Conservation (phyloP, 2,888 invertebrate species). For the Dicranocentrus wangi region DNA sequence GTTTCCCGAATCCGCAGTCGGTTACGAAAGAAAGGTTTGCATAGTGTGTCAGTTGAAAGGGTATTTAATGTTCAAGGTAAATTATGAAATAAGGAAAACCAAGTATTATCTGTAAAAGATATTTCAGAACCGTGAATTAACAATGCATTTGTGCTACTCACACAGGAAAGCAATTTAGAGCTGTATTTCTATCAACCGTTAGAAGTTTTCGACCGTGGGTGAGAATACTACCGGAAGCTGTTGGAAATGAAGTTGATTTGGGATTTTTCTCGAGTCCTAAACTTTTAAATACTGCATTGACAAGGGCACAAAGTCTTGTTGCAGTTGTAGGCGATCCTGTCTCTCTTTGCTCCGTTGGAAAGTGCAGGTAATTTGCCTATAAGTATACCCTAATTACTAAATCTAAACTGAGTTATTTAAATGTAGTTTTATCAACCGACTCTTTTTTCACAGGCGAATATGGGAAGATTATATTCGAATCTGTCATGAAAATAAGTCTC, state of each 20-base stretch:
- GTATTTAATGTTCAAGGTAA: constrained; percentile 88
- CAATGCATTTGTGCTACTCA: not conserved
- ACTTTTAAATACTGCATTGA: constrained; percentile 88
- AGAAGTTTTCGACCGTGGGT: constrained; percentile 84
- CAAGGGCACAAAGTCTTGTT: constrained; percentile 86
- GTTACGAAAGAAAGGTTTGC: constrained; percentile 82
- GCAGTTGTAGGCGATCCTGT: constrained; percentile 90
- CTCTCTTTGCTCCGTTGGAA: constrained; percentile 85
- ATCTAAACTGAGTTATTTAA: too few relatives aligned
- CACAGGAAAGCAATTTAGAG: constrained; percentile 86
- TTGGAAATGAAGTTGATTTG: constrained; percentile 81
- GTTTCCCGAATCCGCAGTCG: constrained; percentile 82
- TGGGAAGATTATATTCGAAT: constrained; percentile 87
- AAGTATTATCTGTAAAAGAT: too few relatives aligned
- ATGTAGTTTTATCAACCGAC: too few relatives aligned
- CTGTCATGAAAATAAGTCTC: constrained; percentile 82
- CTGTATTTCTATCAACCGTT: constrained; percentile 86
- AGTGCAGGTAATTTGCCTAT: constrained; percentile 78
- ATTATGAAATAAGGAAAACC: constrained; percentile 27
- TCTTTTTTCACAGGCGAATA: constrained; percentile 79
- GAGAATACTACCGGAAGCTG: constrained; percentile 75
- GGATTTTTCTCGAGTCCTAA: constrained; percentile 89
- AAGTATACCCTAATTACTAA: too few relatives aligned
- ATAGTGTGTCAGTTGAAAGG: constrained; percentile 86
- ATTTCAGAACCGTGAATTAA: too few relatives aligned